Evolutionary conservation across 2,797 vertebrate species (phyloP).

Genomic region (Chrosomus eos): DNA sequence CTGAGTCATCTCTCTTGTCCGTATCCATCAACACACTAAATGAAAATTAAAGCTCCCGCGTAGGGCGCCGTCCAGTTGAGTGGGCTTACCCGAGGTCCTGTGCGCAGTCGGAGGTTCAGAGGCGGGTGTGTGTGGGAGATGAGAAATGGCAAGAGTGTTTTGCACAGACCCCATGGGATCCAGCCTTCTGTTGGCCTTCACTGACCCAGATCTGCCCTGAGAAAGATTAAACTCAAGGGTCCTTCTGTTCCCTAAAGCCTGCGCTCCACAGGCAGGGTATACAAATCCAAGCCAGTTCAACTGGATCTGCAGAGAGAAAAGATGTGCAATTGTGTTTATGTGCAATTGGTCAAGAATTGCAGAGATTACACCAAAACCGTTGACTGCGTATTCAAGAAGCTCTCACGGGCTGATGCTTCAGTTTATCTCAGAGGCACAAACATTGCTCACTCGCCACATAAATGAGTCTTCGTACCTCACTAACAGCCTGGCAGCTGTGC

Average conservation of each 20-base stretch:
- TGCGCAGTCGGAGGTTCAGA: constrained; percentile 28
- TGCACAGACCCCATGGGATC: constrained; percentile 52
- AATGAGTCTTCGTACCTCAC: constrained; percentile 18
- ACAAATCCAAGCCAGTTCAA: background rate
- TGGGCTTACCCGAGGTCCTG: constrained; percentile 13
- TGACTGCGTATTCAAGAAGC: constrained; percentile 16
- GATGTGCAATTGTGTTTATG: background rate
- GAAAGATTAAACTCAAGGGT: constrained; percentile 57
- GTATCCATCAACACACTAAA: constrained; percentile 54
- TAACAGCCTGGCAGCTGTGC: constrained; percentile 45
- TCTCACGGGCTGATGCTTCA: constrained; percentile 12
- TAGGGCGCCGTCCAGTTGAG: constrained; percentile 31
- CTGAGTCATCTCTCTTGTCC: constrained; percentile 47
- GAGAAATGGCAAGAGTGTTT: constrained; percentile 41
- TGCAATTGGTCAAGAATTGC: constrained; percentile 32
- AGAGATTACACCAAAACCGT: constrained; percentile 16
- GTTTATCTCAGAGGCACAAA: constrained; percentile 25
- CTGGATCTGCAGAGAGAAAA: constrained; percentile 4
- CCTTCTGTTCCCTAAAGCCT: constrained; percentile 52
- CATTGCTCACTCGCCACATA: constrained; percentile 24
- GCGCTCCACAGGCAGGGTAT: constrained; percentile 18
- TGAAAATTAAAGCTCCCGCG: constrained; percentile 53
- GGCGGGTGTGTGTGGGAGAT: constrained; percentile 11
- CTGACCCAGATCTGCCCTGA: constrained; percentile 61
- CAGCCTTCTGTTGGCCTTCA: constrained; percentile 48